Conservation (phyloP, 2,888 invertebrate genomes). For the Oxystoma pomonae region DNA sequence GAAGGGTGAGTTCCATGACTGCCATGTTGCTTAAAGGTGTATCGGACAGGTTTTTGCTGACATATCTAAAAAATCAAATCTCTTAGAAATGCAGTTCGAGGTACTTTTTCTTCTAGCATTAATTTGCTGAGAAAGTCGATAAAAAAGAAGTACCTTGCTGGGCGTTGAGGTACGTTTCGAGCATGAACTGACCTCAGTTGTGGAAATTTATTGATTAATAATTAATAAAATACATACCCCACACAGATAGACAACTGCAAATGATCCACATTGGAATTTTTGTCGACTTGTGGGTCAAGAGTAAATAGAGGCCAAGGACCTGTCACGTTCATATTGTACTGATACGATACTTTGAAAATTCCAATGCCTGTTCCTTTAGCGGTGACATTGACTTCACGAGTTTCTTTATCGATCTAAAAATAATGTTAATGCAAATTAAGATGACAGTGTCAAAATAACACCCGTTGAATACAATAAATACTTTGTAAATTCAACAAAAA, state of each 20-base stretch:
- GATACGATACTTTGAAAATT: constrained; percentile 72
- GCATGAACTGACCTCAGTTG: too few relatives aligned
- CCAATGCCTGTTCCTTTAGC: constrained; percentile 80
- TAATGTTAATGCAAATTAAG: too few relatives aligned
- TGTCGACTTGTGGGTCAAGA: constrained; percentile 81
- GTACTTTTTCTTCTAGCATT: too few relatives aligned
- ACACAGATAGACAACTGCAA: constrained; percentile 79
- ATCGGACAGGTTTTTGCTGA: constrained; percentile 54
- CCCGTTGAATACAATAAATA: too few relatives aligned
- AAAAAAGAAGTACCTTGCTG: too few relatives aligned
- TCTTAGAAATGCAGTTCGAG: too few relatives aligned
- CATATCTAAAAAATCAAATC: constrained; percentile 60
- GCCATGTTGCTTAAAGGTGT: constrained; percentile 82
- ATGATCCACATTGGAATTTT: constrained; percentile 70
- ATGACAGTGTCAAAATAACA: too few relatives aligned
- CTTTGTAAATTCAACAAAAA: too few relatives aligned
- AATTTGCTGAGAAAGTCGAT: too few relatives aligned
- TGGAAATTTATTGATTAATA: constrained; percentile 2
- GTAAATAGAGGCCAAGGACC: constrained; percentile 84
- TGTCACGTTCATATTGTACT: constrained; percentile 81
- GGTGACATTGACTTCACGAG: constrained; percentile 64
- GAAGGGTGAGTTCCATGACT: constrained; percentile 83
- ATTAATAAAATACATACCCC: constrained; percentile 51
- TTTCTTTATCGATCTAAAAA: constrained; percentile 45
- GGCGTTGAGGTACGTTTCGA: too few relatives aligned